Conservation (phyloP, 2,888 invertebrate genomes). For the Rhamphomyia laevipes region DNA sequence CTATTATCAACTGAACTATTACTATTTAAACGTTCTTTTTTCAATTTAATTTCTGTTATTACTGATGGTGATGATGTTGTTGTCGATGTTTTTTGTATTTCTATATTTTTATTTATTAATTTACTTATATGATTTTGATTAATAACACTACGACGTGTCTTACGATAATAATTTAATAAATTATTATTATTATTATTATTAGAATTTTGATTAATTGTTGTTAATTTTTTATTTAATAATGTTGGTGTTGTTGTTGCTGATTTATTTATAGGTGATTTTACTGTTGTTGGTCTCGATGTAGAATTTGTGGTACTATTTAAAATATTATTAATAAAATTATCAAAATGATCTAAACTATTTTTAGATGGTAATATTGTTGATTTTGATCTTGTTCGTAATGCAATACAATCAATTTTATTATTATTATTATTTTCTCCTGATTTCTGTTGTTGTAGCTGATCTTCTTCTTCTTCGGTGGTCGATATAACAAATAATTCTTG, state of each 20-base stretch:
- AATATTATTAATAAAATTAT: too few relatives aligned
- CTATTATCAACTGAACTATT: neutral
- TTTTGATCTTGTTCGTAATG: slow-evolving; percentile 34
- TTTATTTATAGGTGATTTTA: slow-evolving; percentile 5
- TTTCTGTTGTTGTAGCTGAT: slow-evolving; percentile 1
- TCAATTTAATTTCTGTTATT: neutral
- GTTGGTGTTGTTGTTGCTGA: slow-evolving; percentile 8
- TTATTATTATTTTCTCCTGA: neutral
- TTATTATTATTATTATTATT: slow-evolving; percentile 20
- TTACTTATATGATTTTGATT: neutral
- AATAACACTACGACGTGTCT: slow-evolving; percentile 22
- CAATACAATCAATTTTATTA: slow-evolving; percentile 27
- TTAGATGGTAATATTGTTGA: slow-evolving; percentile 20
- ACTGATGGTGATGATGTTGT: neutral
- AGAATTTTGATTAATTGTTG: slow-evolving; percentile 18
- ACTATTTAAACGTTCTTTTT: neutral
- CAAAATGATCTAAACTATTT: neutral
- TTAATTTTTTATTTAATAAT: slow-evolving; percentile 8
- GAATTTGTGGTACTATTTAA: too few relatives aligned
- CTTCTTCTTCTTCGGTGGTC: too few relatives aligned
- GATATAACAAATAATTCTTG: too few relatives aligned
- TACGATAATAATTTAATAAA: slow-evolving; percentile 35
- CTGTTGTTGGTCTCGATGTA: neutral
- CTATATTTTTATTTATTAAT: neutral
- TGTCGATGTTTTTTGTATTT: neutral